These are phyloP conservation scores for Aplodontia rufa DNA, from an alignment of 2,113 vertebrate species.

Conservation along the genomic window DNA sequence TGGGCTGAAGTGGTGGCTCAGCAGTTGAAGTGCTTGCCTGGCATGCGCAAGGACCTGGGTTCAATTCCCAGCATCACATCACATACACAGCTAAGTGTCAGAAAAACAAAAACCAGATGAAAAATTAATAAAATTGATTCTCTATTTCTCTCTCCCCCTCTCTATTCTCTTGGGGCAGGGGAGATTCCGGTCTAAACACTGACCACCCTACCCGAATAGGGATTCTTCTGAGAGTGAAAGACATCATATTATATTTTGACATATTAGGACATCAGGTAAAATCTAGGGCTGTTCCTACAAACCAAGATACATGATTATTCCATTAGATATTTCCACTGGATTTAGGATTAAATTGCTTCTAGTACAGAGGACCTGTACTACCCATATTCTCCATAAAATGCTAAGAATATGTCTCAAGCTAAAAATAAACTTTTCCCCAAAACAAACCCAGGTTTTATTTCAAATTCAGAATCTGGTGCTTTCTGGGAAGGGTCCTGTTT, in stretches of 20 bases:
- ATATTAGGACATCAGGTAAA: slow-evolving; percentile 14
- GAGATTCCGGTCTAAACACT: no score
- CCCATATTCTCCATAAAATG: background rate
- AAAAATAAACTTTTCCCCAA: slow-evolving; percentile 43
- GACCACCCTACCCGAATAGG: no score
- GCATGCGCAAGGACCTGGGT: no score
- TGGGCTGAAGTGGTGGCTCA: no score
- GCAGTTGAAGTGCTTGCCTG: no score
- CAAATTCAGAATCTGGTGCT: background rate
- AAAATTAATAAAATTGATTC: no score
- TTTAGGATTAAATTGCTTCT: slow-evolving; percentile 16
- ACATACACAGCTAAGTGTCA: no score
- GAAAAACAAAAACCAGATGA: no score
- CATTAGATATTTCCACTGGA: background rate
- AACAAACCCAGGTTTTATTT: slow-evolving; percentile 35
- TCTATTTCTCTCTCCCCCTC: no score
- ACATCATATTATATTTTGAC: no score
- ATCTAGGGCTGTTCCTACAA: background rate
- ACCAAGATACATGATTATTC: background rate
- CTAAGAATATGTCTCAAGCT: slow-evolving; percentile 17
- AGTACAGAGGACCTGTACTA: background rate
- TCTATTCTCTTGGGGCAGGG: no score
- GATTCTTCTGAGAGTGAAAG: background rate
- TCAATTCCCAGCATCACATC: no score
- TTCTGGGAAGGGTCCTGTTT: slow-evolving; percentile 1